phyloP scores from a whole-genome alignment of 1,140 invertebrate genomes.

The Octopus sinensis region DNA sequence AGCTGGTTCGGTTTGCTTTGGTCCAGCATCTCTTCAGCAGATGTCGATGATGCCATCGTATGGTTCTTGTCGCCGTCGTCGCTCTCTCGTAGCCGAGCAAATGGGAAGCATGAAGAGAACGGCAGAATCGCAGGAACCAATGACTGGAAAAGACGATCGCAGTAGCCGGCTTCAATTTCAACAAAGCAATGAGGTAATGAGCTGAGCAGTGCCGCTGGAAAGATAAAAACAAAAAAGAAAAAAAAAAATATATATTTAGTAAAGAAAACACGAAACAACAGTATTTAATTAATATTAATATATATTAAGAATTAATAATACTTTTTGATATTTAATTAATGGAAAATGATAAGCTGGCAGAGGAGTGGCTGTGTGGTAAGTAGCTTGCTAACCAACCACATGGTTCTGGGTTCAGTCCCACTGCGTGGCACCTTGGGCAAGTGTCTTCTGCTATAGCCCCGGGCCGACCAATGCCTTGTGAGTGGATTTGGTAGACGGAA shows the following conservation, averaged over 20 bases:
- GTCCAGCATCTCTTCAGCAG: background rate
- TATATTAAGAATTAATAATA: too few species aligned
- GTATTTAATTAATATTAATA: too few species aligned
- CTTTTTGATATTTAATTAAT: too few species aligned
- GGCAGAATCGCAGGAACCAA: slow-evolving; percentile 15
- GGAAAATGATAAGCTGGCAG: too few species aligned
- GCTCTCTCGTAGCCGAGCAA: slow-evolving; percentile 11
- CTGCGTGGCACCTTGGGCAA: too few species aligned
- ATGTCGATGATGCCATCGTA: background rate
- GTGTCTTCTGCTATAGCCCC: too few species aligned
- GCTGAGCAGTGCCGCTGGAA: slow-evolving; percentile 14
- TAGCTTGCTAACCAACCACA: too few species aligned
- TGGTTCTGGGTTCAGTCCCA: too few species aligned
- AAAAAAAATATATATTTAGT: background rate
- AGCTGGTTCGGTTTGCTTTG: slow-evolving; percentile 1
- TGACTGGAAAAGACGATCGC: slow-evolving; percentile 9
- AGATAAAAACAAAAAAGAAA: slow-evolving; percentile 4
- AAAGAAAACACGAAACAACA: too few species aligned
- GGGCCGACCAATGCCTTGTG: too few species aligned
- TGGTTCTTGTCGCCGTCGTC: slow-evolving; percentile 12
- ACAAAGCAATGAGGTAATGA: slow-evolving; percentile 13
- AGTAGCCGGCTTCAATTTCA: slow-evolving; percentile 16
- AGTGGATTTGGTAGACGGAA: too few species aligned
- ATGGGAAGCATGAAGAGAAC: slow-evolving; percentile 8
- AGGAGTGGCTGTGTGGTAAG: too few species aligned